These are phyloP conservation scores for Glandiceps talaboti DNA, from an alignment of 53 echinoderm and acorn worm genomes.

Conservation along the genomic window DNA sequence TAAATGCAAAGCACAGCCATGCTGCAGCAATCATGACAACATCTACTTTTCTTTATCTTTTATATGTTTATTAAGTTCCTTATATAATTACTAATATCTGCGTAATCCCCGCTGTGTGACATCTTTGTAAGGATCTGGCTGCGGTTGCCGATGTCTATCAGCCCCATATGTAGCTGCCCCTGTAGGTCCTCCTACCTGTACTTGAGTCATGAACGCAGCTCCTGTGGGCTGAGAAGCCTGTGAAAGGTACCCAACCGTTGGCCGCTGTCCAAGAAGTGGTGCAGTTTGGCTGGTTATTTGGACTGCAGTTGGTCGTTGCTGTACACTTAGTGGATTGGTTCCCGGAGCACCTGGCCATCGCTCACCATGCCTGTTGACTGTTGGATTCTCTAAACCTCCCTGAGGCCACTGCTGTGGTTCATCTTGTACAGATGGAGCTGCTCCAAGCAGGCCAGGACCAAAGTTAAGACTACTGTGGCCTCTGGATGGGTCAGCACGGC, in stretches of 20 bases:
- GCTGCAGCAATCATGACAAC: background rate
- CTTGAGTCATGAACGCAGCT: background rate
- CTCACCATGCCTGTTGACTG: constrained; percentile 4
- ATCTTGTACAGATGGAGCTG: background rate
- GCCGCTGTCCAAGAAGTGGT: background rate
- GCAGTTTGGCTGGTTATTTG: background rate
- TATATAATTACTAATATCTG: background rate
- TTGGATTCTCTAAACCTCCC: background rate
- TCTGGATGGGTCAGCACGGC: background rate
- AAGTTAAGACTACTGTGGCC: background rate
- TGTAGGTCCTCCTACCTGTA: constrained; percentile 1
- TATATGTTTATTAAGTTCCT: background rate
- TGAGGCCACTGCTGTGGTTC: constrained; percentile 3
- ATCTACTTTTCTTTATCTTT: background rate
- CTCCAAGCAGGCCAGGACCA: constrained; percentile 4
- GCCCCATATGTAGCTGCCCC: background rate
- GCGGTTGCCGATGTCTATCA: background rate
- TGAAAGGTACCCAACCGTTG: background rate
- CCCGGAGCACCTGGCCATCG: constrained; percentile 2
- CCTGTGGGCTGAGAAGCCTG: background rate
- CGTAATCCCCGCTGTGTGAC: background rate
- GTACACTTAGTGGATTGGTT: background rate
- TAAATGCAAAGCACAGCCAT: background rate
- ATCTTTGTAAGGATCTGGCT: background rate
- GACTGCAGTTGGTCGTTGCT: background rate